Percentiles rank a stretch among this genome's conserved stretches.
These are phyloP conservation scores for Scaptomyza reducta DNA, from an alignment of 2,888 invertebrate genomes.

Conservation along the genomic window DNA sequence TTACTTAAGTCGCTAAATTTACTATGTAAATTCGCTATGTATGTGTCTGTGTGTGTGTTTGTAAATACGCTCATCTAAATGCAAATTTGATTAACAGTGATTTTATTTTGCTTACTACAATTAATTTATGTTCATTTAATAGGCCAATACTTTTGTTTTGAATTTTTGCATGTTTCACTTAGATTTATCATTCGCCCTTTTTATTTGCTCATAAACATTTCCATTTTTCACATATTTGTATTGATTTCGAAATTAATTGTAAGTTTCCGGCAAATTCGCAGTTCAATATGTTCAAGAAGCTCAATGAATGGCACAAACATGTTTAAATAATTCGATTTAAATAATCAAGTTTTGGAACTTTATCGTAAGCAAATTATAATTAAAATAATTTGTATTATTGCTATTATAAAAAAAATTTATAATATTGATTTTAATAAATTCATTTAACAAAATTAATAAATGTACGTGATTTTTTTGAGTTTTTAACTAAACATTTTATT, in stretches of 20 bases:
- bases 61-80: constrained; percentile 70
- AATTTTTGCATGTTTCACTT: constrained; percentile 27
- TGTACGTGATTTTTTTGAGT: too few species aligned
- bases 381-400: too few species aligned
- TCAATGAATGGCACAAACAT: constrained; percentile 1
- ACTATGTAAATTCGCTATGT: constrained; percentile 76
- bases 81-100: constrained; percentile 80
- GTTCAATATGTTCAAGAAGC: neutral
- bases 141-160: constrained; percentile 27
- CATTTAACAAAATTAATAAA: too few species aligned
- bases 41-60: constrained; percentile 29
- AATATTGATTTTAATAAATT: too few species aligned
- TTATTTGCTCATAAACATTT: constrained; percentile 21
- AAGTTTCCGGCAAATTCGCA: constrained; percentile 35
- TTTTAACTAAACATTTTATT: too few species aligned
- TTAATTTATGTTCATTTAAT: constrained; percentile 53
- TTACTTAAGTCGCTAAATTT: constrained; percentile 60
- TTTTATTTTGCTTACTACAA: constrained; percentile 39
- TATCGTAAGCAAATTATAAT: too few species aligned
- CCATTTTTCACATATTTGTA: constrained; percentile 31
- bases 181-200: constrained; percentile 10
- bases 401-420: too few species aligned
- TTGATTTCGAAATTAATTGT: constrained; percentile 47
- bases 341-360: too few species aligned
- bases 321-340: neutral